These are phyloP conservation scores for Rugalucina vietnamica DNA, from an alignment of 2,888 invertebrate genomes.

Conservation along the genomic window DNA sequence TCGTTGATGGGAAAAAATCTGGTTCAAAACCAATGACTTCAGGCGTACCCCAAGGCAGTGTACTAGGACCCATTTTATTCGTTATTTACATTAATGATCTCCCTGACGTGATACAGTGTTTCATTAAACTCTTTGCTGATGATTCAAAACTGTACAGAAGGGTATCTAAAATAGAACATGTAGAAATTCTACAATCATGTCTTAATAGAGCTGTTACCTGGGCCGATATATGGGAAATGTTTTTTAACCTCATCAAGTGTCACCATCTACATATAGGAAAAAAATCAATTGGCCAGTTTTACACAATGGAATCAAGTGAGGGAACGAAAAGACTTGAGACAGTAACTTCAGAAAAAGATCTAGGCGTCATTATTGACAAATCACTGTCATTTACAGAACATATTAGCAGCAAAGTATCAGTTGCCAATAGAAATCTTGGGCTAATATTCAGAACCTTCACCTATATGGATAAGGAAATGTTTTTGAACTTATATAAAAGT, in stretches of 20 bases:
- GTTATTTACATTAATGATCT: slow-evolving; percentile 27
- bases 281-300: background rate
- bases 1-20: slow-evolving; percentile 14
- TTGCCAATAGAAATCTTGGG: slow-evolving; percentile 27
- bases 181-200: background rate
- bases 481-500: too few relatives aligned
- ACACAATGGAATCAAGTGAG: background rate
- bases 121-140: slow-evolving; percentile 7
- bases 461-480: too few relatives aligned
- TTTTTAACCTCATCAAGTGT: slow-evolving; percentile 27
- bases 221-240: slow-evolving; percentile 8
- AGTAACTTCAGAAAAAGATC: slow-evolving; percentile 11
- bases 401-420: slow-evolving; percentile 20
- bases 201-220: slow-evolving; percentile 13
- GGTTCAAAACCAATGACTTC: background rate
- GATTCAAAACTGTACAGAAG: slow-evolving; percentile 9
- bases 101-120: background rate
- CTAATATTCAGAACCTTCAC: too few relatives aligned
- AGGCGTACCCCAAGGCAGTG: slow-evolving; percentile 23
- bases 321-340: background rate
- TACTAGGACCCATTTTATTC: slow-evolving; percentile 28
- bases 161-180: background rate
- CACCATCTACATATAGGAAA: slow-evolving; percentile 3
- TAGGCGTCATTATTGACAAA: slow-evolving; percentile 27
- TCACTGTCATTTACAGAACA: slow-evolving; percentile 14